A percentile compares a stretch with the other conserved stretches of the same genome.
Conservation (phyloP, 2,113 vertebrate genomes). For the Cyprinodon variegatus region DNA sequence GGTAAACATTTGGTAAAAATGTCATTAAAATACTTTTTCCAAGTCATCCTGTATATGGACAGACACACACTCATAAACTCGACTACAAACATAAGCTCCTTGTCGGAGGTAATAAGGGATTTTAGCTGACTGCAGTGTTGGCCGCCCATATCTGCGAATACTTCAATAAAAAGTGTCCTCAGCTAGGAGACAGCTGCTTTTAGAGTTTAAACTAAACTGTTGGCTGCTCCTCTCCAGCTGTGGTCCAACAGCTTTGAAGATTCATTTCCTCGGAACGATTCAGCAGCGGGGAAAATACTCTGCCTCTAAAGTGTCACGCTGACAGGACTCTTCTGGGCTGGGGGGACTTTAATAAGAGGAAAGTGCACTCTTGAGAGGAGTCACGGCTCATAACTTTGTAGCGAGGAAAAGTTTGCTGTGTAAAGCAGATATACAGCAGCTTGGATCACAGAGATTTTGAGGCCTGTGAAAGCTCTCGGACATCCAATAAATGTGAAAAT, state of each 20-base stretch:
- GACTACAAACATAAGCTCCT: no score
- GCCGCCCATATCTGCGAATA: neutral
- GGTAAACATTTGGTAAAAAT: no score
- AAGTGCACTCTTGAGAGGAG: slow-evolving; percentile 36
- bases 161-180: neutral
- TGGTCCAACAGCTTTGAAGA: neutral
- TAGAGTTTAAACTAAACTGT: slow-evolving; percentile 3
- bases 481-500: neutral
- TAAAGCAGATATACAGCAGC: slow-evolving; percentile 4
- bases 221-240: neutral
- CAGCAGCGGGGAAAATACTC: slow-evolving; percentile 27
- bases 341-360: slow-evolving; percentile 57
- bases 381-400: slow-evolving; percentile 26
- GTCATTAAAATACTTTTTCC: no score
- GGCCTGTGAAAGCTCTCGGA: slow-evolving; percentile 18
- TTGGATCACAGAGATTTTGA: slow-evolving; percentile 1
- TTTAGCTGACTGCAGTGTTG: neutral
- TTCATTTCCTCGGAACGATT: neutral
- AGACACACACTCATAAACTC: no score
- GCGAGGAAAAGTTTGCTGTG: slow-evolving; percentile 15
- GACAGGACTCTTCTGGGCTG: slow-evolving; percentile 36
- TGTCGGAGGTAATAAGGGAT: neutral
- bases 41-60: no score
- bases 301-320: slow-evolving; percentile 67
- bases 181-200: neutral